Percentiles rank a stretch among this genome's conserved stretches.
Conservation (phyloP, 1,140 invertebrate genomes). For the Cepaea nemoralis region DNA sequence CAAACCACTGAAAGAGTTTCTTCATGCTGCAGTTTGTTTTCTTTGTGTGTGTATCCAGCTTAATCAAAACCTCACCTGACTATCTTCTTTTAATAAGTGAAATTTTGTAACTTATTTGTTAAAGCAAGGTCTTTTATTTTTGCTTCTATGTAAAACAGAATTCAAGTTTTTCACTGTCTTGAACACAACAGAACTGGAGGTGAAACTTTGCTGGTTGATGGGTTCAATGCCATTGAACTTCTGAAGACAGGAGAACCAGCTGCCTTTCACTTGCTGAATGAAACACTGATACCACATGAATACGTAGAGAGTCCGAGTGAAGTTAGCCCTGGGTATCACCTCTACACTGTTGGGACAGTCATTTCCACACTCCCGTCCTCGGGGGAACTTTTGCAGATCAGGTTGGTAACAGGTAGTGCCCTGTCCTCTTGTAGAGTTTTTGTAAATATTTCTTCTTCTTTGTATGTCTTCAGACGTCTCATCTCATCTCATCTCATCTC, state of each 20-base stretch:
- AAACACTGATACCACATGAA: slow-evolving; percentile 76
- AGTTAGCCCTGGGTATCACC: slow-evolving; percentile 37
- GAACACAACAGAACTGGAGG: slow-evolving; percentile 77
- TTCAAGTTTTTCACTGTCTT: slow-evolving; percentile 81
- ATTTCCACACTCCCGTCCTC: slow-evolving; percentile 50
- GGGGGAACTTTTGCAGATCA: slow-evolving; percentile 55
- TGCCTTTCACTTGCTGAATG: slow-evolving; percentile 76
- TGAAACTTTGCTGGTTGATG: slow-evolving; percentile 80
- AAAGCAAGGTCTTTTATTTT: no score
- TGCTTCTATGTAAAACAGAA: slow-evolving; percentile 72
- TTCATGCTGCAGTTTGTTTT: no score
- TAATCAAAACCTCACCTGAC: background rate
- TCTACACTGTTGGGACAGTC: slow-evolving; percentile 54
- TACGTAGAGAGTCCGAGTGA: slow-evolving; percentile 71
- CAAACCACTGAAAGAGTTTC: no score
- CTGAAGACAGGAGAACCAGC: slow-evolving; percentile 74
- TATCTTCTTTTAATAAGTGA: no score
- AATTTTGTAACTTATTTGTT: no score
- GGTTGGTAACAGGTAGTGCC: no score
- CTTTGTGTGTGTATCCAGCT: background rate
- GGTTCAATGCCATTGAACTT: slow-evolving; percentile 77
- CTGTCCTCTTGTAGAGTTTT: no score
- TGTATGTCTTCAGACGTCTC: no score
- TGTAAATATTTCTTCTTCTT: no score
- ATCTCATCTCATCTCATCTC: no score